Base-by-base conservation (phyloP, 2,888 invertebrate genomes). In the Sarcophaga variegata region DNA sequence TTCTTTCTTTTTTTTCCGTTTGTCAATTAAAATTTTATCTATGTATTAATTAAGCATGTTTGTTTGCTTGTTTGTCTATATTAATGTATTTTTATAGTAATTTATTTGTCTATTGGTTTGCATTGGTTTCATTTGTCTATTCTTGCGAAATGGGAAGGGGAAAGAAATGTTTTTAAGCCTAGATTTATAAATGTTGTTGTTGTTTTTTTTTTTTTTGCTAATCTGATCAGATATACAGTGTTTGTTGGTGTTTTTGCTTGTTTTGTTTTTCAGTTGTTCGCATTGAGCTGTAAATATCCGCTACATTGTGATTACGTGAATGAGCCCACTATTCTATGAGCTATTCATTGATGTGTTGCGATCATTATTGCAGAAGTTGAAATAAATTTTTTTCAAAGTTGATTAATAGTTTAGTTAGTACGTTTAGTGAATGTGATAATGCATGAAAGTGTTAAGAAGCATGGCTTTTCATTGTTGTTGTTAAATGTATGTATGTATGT, bases 71-170 rank as follows among this genome's bases (percentile, higher is more conserved):
- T 37, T 37, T 37, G 37, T 37, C 8, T 37, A 37, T 37, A 37
- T 37, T 8, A 37, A 37, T 37, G 37, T 37, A 10, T 37, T 37
- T 37, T 37, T 37, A 37, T 37, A 37, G 37, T 37, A 37, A 37
- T 37, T 37, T 37, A 60, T 80, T 84, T 71, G 71, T 86, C 84
- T 81, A 83, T 79, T 84, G 76, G 70, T 76, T 87, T 87, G 86
- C 86, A 86, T 86, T 86, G 83, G 72, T 87, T 83, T 83, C 59
- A 71, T 84, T 81, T 84, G 70, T 70, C 81, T 84, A 84, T 81
- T 75, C 64, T 72, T 77, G 69, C 64, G 74, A 78, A 78, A 59
- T n/a, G 27, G 79, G 49, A 59, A 49, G 49, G 45, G 22, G 59
- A 54, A 63, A 20, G 49, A 20, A 12, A 75, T 63, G 49, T 69